Evolutionary conservation across 2,888 invertebrate species (phyloP).

Genomic region (Macrosoma leucophasiata): DNA sequence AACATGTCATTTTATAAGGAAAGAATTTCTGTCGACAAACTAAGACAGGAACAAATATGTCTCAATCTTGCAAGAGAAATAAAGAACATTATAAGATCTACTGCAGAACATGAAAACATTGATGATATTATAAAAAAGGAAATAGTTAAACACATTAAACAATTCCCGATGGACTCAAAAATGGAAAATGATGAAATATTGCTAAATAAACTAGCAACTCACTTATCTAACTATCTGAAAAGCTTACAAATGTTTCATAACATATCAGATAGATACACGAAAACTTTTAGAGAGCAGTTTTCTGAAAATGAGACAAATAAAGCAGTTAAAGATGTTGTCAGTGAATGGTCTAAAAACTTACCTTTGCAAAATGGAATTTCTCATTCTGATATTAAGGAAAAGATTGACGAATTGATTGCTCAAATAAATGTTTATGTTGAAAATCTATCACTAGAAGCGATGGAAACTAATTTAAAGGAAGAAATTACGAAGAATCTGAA

Average conservation of each 20-base stretch:
- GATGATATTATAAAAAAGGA: constrained; percentile 1
- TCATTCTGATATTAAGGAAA: constrained; percentile 17
- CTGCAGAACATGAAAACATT: too few species aligned
- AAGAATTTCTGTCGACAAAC: constrained; percentile 18
- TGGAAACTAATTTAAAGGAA: constrained; percentile 14
- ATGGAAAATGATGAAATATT: too few species aligned
- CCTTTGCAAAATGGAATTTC: constrained; percentile 16
- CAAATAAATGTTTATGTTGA: too few species aligned
- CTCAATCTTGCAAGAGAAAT: too few species aligned
- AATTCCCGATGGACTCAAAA: too few species aligned
- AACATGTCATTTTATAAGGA: constrained; percentile 23
- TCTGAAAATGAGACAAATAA: background rate
- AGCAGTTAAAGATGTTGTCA: constrained; percentile 23
- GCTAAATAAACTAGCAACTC: too few species aligned
- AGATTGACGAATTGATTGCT: constrained; percentile 9
- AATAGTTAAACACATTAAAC: too few species aligned
- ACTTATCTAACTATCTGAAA: constrained; percentile 5
- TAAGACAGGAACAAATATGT: too few species aligned
- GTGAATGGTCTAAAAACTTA: constrained; percentile 23
- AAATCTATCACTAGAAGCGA: too few species aligned
- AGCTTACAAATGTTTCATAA: constrained; percentile 5
- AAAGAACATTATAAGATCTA: too few species aligned
- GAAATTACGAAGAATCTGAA: constrained; percentile 27
- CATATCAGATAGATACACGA: too few species aligned
- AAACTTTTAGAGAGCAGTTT: background rate